Evolutionary conservation across 2,797 vertebrate genomes (phyloP), one percentile per base, ranked within the genome.

Genomic region (Syngnathus acus): DNA sequence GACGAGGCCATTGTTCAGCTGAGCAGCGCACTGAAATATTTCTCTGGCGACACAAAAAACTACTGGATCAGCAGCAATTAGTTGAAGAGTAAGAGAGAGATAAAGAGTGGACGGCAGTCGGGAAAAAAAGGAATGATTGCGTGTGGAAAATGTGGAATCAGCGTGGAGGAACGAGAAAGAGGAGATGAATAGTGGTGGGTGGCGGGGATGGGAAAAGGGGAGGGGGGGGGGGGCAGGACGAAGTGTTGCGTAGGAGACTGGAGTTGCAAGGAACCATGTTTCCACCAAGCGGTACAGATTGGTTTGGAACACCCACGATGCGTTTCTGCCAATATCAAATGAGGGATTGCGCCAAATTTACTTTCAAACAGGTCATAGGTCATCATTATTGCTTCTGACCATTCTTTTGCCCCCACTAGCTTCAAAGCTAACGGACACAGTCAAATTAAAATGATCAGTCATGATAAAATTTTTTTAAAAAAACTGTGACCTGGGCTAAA

Each of bases 41-140:
- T 89, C 84, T 87, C 78, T 73, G 70, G 81, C 84, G 88, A 80
- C 83, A 81, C 79, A 78, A 82, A 89, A 89, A 62, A 87, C 84
- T 80, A 88, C 83, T 77, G 82, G 83, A 87, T 89, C 88, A 88
- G 84, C 86, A 87, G 84, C 87, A 85, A 85, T 88, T 87, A 88
- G 88, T 78, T 73, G 82, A 82, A 83, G 82, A 82, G 83, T 84
- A 82, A 86, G 81, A 86, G 79, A 84, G 75, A 86, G 86, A 86
- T 83, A 85, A 83, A 85, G 84, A 81, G 84, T 67, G 71, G 73
- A 68, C 65, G 67, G 68, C 68, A 74, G 73, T 68, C 71, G 76
- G 65, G 73, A 72, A 78, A 79, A 83, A 78, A 37, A 37, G 6
- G 14, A 55, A 55, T 6, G 53, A 85, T 76, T 51, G 74, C 73